Percentiles rank a stretch among this genome's conserved stretches.
These are phyloP conservation scores for honey bee (Apis mellifera) DNA, from an alignment of 1,140 invertebrate genomes.

Conservation along the genomic window DNA sequence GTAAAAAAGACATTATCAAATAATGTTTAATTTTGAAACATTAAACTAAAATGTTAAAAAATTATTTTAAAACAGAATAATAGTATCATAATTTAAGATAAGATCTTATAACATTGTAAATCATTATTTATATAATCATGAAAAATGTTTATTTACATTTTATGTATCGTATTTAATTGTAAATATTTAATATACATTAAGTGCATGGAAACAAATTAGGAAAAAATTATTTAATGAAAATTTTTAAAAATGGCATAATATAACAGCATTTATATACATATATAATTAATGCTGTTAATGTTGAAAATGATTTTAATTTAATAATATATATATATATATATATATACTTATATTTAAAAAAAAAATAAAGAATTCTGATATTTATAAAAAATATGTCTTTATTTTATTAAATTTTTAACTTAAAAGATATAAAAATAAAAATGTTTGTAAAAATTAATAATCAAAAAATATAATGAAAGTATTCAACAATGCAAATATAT, in stretches of 20 bases:
- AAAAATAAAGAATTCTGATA: slow-evolving; percentile 52
- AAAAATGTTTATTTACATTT: slow-evolving; percentile 14
- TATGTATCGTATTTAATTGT: slow-evolving; percentile 28
- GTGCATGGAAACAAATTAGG: neutral
- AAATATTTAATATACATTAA: slow-evolving; percentile 32
- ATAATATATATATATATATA: slow-evolving; percentile 41
- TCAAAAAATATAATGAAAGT: neutral
- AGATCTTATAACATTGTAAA: neutral
- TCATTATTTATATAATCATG: slow-evolving; percentile 22
- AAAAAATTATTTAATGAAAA: slow-evolving; percentile 36
- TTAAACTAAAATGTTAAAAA: slow-evolving; percentile 1
- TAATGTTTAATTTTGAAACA: neutral
- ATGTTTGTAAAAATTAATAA: neutral
- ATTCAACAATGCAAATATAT: too few species aligned
- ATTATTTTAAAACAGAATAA: neutral
- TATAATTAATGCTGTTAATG: slow-evolving; percentile 19
- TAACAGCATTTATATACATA: slow-evolving; percentile 34
- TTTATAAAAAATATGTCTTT: slow-evolving; percentile 33
- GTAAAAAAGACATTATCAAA: neutral
- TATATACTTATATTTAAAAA: slow-evolving; percentile 2
- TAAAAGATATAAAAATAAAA: neutral
- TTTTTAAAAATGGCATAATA: neutral
- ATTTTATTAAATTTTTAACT: slow-evolving; percentile 12
- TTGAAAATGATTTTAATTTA: slow-evolving; percentile 27
- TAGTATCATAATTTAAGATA: neutral